These are phyloP conservation scores for Pheosia tremula DNA, from an alignment of 2,888 invertebrate species.

Conservation along the genomic window DNA sequence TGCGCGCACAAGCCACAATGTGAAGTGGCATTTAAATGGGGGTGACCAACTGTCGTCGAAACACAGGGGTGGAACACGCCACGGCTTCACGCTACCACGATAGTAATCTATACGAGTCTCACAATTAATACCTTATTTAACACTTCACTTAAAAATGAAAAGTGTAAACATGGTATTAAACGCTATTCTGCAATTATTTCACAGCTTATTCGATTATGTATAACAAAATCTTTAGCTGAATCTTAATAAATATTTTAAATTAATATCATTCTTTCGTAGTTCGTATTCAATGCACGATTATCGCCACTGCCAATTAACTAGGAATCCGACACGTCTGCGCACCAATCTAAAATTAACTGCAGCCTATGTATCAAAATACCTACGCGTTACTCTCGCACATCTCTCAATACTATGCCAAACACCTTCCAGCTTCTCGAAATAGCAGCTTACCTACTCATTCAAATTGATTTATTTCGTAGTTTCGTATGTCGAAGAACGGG, in stretches of 20 bases:
- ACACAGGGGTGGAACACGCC: conserved; percentile 73
- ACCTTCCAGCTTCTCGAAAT: conserved; percentile 83
- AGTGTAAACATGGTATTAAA: conserved; percentile 37
- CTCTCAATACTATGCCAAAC: conserved; percentile 84
- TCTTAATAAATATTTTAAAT: conserved; percentile 13
- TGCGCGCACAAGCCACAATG: conserved; percentile 81
- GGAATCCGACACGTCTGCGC: conserved; percentile 83
- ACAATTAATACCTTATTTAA: conserved; percentile 78
- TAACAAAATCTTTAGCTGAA: not conserved
- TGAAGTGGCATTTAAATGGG: conserved; percentile 81
- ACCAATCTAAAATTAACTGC: conserved; percentile 84
- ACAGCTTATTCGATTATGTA: not conserved
- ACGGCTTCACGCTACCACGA: conserved; percentile 77
- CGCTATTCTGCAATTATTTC: conserved; percentile 21
- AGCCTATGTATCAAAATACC: conserved; percentile 84
- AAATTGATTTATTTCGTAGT: conserved; percentile 73
- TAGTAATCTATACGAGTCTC: conserved; percentile 78
- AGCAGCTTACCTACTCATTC: conserved; percentile 72
- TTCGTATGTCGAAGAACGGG: conserved; percentile 49
- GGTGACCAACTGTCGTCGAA: conserved; percentile 83
- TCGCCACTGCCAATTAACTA: conserved; percentile 82
- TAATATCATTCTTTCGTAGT: conserved; percentile 26
- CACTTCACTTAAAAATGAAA: conserved; percentile 58
- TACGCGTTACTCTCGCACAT: conserved; percentile 82
- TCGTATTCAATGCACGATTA: conserved; percentile 70